A percentile compares a stretch with the other conserved stretches of the same genome.
These are phyloP conservation scores for Mythimna vitellina DNA, from an alignment of 2,888 invertebrate genomes.

Conservation along the genomic window DNA sequence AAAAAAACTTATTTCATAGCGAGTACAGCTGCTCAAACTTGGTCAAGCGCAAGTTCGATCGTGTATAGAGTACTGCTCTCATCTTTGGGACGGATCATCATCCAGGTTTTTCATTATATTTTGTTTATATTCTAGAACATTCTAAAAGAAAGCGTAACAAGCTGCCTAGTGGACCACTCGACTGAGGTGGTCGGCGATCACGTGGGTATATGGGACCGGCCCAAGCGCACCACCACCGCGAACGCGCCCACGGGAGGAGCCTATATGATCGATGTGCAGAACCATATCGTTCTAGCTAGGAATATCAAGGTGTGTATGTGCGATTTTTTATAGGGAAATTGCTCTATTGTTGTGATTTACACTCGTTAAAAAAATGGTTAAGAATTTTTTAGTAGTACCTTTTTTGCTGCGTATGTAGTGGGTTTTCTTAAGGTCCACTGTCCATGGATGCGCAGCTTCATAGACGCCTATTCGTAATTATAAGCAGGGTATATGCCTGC, in stretches of 20 bases:
- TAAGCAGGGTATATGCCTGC: no score
- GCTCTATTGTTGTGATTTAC: not conserved
- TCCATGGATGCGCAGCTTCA: no score
- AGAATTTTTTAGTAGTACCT: not conserved
- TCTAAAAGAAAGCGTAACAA: conserved; percentile 87
- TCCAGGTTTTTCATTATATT: not conserved
- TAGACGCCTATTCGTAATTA: no score
- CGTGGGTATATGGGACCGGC: conserved; percentile 92
- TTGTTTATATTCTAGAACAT: conserved; percentile 81
- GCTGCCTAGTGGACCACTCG: conserved; percentile 83
- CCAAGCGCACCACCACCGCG: conserved; percentile 86
- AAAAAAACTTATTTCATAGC: no score
- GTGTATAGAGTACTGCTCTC: no score
- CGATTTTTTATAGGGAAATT: not conserved
- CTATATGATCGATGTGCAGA: conserved; percentile 87
- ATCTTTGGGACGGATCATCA: no score
- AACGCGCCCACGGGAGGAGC: conserved; percentile 84
- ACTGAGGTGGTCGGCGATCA: conserved; percentile 82
- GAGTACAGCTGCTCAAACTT: no score
- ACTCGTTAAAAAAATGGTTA: not conserved
- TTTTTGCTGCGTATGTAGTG: not conserved
- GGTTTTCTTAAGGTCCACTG: not conserved
- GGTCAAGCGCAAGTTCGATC: no score
- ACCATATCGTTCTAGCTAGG: conserved; percentile 78
- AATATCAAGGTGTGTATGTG: conserved; percentile 79